phyloP scores from a whole-genome alignment of 2,888 invertebrate species.

The Sthenelais limicola region DNA sequence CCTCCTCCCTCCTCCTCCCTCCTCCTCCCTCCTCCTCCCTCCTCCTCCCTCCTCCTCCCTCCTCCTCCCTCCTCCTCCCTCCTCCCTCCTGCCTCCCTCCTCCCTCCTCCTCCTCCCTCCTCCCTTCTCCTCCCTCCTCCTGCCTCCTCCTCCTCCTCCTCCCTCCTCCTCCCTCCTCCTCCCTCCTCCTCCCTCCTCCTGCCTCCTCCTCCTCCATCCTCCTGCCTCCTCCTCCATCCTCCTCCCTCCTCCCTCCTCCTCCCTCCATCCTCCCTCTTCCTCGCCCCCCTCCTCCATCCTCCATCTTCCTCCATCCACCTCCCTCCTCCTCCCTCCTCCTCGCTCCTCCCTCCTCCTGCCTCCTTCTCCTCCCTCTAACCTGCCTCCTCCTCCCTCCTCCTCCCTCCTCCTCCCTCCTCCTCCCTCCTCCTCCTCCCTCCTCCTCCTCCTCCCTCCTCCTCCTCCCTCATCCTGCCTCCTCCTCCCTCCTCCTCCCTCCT shows the following conservation, averaged over 20 bases:
- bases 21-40: background rate
- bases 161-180: background rate
- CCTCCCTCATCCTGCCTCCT: background rate
- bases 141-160: background rate
- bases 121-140: slow-evolving; percentile 4
- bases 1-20: background rate
- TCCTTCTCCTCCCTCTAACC: slow-evolving; percentile 3
- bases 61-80: slow-evolving; percentile 15
- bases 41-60: background rate
- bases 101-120: background rate
- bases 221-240: background rate
- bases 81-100: background rate
- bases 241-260: background rate
- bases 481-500: background rate
- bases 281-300: background rate
- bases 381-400: background rate
- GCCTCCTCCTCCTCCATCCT: background rate
- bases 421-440: background rate
- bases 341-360: background rate
- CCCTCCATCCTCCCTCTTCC: slow-evolving; percentile 3
- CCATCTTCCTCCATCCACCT: no score
- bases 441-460: background rate
- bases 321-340: background rate
- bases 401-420: background rate
- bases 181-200: background rate